Conservation (phyloP, 2,888 invertebrate genomes). For the Tiliacea citrago region DNA sequence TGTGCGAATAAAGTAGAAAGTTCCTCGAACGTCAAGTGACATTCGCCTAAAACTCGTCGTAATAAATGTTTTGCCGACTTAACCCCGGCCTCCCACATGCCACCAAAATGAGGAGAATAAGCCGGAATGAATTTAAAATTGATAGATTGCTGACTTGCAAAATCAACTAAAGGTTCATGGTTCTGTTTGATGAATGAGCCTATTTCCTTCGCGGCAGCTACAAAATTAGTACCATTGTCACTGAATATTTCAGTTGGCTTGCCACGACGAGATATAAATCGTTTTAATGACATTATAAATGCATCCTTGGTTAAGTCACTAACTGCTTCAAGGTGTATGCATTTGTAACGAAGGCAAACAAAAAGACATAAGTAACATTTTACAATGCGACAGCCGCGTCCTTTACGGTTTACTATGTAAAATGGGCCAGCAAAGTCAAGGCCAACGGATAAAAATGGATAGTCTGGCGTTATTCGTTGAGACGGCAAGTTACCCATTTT, state of each 20-base stretch:
- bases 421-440: not conserved
- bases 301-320: not conserved
- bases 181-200: not conserved
- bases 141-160: not conserved
- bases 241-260: not conserved
- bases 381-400: not conserved
- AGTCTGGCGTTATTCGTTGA: not conserved
- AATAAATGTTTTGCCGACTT: constrained; percentile 4
- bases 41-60: constrained; percentile 1
- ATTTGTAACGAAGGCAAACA: not conserved
- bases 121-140: not conserved
- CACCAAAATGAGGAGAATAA: constrained; percentile 14
- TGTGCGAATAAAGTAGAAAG: constrained; percentile 19
- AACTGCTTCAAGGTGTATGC: not conserved
- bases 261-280: not conserved
- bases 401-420: not conserved
- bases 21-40: constrained; percentile 10
- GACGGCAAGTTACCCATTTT: not conserved
- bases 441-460: not conserved
- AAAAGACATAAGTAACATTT: not conserved
- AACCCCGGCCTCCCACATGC: constrained; percentile 5
- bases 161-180: too few species aligned
- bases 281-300: not conserved
- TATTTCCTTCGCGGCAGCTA: not conserved
- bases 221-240: not conserved